Evolutionary conservation across 2,888 invertebrate species (phyloP).

Genomic region (Spisula subtruncata): DNA sequence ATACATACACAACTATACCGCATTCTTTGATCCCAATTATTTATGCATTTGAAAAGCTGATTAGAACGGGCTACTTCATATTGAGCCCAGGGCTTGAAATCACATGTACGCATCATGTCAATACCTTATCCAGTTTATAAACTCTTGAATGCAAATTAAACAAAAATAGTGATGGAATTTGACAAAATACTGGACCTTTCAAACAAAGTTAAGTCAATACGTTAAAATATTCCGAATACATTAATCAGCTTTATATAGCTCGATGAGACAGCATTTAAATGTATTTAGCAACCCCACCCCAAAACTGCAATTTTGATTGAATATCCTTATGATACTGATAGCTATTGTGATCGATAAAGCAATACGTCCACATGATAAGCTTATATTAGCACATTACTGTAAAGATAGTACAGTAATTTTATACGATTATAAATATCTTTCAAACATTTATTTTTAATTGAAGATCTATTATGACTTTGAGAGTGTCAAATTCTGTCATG

Average conservation of each 20-base stretch:
- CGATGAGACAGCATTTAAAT: neutral
- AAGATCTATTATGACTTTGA: neutral
- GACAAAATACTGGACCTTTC: conserved; percentile 6
- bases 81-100: neutral
- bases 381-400: neutral
- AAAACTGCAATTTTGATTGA: conserved; percentile 1
- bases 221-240: neutral
- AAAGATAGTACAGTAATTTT: neutral
- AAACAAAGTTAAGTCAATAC: neutral
- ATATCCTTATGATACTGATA: neutral
- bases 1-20: neutral
- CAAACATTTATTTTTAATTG: neutral
- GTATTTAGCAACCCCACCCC: neutral
- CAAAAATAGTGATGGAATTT: neutral
- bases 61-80: neutral
- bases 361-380: neutral
- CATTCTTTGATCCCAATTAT: conserved; percentile 21
- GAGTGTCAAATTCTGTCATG: neutral
- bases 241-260: neutral
- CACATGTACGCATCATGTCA: neutral
- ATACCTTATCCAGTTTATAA: neutral
- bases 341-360: neutral
- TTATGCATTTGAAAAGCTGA: conserved; percentile 6
- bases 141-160: conserved; percentile 17
- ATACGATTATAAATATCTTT: neutral